These are phyloP conservation scores for Syndactyla subalaris DNA, from an alignment of 2,797 vertebrate species.

Conservation along the genomic window DNA sequence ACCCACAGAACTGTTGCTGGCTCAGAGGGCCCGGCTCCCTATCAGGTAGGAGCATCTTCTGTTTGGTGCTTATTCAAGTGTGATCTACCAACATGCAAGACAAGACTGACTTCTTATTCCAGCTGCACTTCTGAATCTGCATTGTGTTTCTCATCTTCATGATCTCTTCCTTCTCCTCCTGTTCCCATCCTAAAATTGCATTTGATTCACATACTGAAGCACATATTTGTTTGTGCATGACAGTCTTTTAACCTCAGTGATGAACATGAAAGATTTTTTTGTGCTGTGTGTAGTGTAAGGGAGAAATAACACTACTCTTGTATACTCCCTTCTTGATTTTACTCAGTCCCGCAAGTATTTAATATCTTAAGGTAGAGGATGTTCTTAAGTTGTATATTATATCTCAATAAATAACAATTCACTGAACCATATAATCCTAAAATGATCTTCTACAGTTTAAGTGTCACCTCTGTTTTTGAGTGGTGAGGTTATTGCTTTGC, in stretches of 20 bases:
- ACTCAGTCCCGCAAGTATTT: not conserved
- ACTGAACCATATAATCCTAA: not conserved
- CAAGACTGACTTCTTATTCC: not conserved
- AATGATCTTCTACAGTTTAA: not conserved
- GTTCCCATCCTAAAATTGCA: not conserved
- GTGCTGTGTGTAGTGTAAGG: not conserved
- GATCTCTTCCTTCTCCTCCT: not conserved
- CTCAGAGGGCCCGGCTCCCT: conserved; percentile 51
- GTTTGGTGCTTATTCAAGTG: not conserved
- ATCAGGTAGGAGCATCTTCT: conserved; percentile 70
- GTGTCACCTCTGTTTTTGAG: not conserved
- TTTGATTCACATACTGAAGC: not conserved
- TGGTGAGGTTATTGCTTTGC: not conserved
- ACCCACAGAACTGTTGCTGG: conserved; percentile 56
- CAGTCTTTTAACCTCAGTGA: accelerated
- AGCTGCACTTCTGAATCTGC: not conserved
- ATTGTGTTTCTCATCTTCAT: not conserved
- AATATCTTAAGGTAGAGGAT: not conserved
- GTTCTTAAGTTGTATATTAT: not conserved
- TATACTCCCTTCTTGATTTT: not conserved
- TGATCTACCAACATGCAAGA: not conserved
- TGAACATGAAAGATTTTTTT: not conserved
- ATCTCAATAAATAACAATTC: not conserved
- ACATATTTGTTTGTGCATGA: not conserved
- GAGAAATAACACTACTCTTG: not conserved